Evolutionary conservation across 2,113 vertebrate genomes (phyloP).

Genomic region (Zapus hudsonius): DNA sequence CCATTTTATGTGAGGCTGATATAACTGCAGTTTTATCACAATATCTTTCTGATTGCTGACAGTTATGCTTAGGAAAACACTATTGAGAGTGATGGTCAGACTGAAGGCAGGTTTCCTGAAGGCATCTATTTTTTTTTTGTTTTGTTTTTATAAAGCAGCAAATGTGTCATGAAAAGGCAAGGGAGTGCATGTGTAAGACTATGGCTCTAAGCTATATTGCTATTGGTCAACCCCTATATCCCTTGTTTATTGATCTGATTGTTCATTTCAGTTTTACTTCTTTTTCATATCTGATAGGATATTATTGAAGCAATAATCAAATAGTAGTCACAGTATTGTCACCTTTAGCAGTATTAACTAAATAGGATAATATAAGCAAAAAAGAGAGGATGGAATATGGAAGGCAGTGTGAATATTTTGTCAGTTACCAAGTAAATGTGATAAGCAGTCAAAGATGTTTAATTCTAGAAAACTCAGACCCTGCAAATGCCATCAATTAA

Average conservation of each 20-base stretch:
- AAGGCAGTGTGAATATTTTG: constrained; percentile 6
- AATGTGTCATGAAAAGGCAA: background rate
- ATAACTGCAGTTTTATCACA: background rate
- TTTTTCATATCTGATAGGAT: background rate
- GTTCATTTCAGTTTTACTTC: background rate
- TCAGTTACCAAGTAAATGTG: background rate
- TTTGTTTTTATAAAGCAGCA: background rate
- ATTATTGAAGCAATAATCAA: background rate
- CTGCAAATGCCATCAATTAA: constrained; percentile 13
- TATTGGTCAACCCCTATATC: background rate
- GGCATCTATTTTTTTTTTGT: background rate
- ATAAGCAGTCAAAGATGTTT: background rate
- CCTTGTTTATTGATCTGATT: background rate
- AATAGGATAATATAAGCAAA: background rate
- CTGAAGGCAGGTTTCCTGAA: background rate
- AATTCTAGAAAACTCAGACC: background rate
- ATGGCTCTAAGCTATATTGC: background rate
- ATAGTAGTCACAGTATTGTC: background rate
- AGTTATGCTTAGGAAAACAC: background rate
- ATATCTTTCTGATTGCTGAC: background rate
- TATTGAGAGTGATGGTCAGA: background rate
- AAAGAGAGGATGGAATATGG: background rate
- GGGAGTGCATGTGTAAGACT: background rate
- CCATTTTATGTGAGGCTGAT: background rate
- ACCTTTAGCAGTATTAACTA: background rate